Evolutionary conservation across 2,797 vertebrate species (phyloP).

Genomic region (Danio tinwini): DNA sequence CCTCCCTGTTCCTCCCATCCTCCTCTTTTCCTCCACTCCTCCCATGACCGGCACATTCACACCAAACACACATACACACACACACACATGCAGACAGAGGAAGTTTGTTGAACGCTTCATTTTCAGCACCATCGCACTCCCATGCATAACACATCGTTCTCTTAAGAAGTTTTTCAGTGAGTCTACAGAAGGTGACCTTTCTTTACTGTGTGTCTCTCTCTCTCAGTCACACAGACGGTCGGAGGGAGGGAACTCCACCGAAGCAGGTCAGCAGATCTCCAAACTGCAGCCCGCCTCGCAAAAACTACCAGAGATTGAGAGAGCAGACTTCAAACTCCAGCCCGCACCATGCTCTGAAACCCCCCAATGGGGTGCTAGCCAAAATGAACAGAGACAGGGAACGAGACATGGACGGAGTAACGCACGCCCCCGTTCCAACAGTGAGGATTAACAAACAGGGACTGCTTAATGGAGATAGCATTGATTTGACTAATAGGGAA

Average conservation of each 20-base stretch:
- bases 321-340: conserved; percentile 53
- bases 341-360: conserved; percentile 65
- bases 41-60: conserved; percentile 36
- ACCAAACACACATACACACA: conserved; percentile 32
- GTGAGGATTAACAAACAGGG: conserved; percentile 9
- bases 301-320: conserved; percentile 47
- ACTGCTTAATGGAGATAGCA: conserved; percentile 76
- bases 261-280: conserved; percentile 70
- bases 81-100: conserved; percentile 59
- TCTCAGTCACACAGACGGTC: conserved; percentile 72
- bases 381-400: conserved; percentile 67
- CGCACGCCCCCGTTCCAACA: background rate
- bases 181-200: conserved; percentile 20
- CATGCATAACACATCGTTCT: background rate
- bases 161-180: background rate
- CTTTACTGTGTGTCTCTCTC: conserved; percentile 39
- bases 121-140: conserved; percentile 63
- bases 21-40: conserved; percentile 51
- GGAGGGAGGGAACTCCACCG: conserved; percentile 69
- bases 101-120: conserved; percentile 70
- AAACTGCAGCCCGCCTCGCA: conserved; percentile 72
- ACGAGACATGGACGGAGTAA: background rate
- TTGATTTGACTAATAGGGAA: conserved; percentile 14
- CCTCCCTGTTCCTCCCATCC: conserved; percentile 51
- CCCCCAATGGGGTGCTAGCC: conserved; percentile 73